Evolutionary conservation across 2,888 invertebrate genomes (phyloP).

Genomic region (Protophormia terraenovae): DNA sequence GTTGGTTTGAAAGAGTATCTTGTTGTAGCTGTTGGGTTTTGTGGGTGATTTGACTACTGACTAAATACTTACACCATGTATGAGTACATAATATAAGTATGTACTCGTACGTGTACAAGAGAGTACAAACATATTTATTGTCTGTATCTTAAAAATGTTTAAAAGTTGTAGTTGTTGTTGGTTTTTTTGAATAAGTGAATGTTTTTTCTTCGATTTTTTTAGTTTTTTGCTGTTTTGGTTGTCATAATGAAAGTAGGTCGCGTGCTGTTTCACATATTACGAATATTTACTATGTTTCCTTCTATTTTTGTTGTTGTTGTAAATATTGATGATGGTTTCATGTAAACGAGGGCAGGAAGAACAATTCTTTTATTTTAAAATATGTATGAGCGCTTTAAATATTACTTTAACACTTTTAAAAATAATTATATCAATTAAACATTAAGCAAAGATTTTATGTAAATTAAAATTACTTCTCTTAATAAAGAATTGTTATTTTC

Average conservation of each 20-base stretch:
- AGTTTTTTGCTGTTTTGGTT: conserved; percentile 53
- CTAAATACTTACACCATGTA: conserved; percentile 9
- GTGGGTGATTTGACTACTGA: conserved; percentile 60
- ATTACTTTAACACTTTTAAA: no score
- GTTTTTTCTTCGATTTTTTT: conserved; percentile 30
- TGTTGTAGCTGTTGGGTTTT: conserved; percentile 14
- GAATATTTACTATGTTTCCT: conserved; percentile 56
- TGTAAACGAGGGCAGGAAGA: background rate
- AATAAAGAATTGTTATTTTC: background rate
- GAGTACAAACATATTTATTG: conserved; percentile 32
- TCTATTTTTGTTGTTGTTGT: conserved; percentile 23
- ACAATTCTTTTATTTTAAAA: no score
- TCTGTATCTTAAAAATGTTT: conserved; percentile 23
- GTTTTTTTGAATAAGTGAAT: conserved; percentile 30
- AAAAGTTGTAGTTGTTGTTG: background rate
- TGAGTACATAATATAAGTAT: background rate
- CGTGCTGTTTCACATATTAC: conserved; percentile 68
- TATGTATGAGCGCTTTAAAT: no score
- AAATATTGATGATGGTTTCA: conserved; percentile 9
- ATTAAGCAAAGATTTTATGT: no score
- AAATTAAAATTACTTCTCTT: no score
- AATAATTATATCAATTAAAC: no score
- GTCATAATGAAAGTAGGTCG: conserved; percentile 67
- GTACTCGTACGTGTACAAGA: conserved; percentile 33
- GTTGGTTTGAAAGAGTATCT: no score